Conservation (phyloP, 2,113 vertebrate species). For the Coracopsis vasa region DNA sequence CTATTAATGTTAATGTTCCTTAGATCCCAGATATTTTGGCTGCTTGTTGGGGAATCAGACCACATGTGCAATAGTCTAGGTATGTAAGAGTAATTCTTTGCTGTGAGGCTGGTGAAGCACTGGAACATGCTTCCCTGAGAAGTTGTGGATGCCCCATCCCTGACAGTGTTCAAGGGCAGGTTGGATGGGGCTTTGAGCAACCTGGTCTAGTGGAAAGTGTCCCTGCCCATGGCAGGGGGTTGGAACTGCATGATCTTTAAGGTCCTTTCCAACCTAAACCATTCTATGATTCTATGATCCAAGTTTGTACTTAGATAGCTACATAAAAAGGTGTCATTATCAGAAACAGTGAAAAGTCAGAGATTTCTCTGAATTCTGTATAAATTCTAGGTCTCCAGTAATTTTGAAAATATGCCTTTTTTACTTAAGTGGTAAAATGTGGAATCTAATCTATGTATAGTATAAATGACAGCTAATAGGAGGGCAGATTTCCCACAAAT, state of each 20-base stretch:
- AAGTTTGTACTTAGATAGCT: background rate
- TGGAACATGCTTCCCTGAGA: background rate
- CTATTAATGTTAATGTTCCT: background rate
- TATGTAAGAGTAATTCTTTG: background rate
- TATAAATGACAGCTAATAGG: background rate
- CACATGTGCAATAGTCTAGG: background rate
- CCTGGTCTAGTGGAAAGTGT: background rate
- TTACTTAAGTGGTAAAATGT: background rate
- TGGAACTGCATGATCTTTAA: background rate
- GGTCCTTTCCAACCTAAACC: background rate
- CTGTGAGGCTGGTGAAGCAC: background rate
- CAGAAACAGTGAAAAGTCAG: background rate
- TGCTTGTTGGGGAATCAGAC: rapidly evolving
- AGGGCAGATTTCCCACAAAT: background rate
- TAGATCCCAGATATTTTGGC: background rate
- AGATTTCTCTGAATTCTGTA: background rate
- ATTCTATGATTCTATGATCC: background rate
- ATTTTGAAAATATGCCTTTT: background rate
- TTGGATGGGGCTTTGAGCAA: background rate
- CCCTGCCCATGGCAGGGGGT: rapidly evolving
- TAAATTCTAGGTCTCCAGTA: background rate
- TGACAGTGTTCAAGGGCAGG: background rate
- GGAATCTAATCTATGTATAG: background rate
- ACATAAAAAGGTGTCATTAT: background rate
- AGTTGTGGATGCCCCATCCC: background rate